These are phyloP conservation scores for Microchirus variegatus DNA, from an alignment of 2,797 vertebrate genomes.

Conservation along the genomic window DNA sequence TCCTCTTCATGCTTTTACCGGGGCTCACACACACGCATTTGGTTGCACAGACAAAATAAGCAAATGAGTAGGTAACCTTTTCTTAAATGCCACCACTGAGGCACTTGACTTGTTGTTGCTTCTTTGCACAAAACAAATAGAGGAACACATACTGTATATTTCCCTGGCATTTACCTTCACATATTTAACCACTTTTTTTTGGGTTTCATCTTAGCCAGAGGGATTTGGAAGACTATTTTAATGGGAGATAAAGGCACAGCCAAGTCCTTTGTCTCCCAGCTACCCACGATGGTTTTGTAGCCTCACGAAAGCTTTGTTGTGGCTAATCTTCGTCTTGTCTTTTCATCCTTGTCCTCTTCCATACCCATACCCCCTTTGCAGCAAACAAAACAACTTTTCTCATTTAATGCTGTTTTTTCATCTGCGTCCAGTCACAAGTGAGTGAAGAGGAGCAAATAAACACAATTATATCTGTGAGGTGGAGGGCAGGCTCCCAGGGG, in stretches of 20 bases:
- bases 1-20: slow-evolving; percentile 28
- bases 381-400: slow-evolving; percentile 72
- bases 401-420: slow-evolving; percentile 75
- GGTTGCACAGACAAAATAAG: slow-evolving; percentile 44
- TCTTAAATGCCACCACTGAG: slow-evolving; percentile 57
- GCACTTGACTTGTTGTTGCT: slow-evolving; percentile 47
- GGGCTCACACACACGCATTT: slow-evolving; percentile 2
- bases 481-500: slow-evolving; percentile 45
- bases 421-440: slow-evolving; percentile 61
- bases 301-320: slow-evolving; percentile 64
- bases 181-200: slow-evolving; percentile 56
- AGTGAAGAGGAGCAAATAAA: slow-evolving; percentile 55
- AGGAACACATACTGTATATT: slow-evolving; percentile 23
- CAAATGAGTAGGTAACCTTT: slow-evolving; percentile 65
- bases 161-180: slow-evolving; percentile 31
- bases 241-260: slow-evolving; percentile 61
- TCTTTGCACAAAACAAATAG: slow-evolving; percentile 42
- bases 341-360: slow-evolving; percentile 38
- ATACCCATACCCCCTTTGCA: slow-evolving; percentile 31
- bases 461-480: slow-evolving; percentile 68
- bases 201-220: slow-evolving; percentile 68
- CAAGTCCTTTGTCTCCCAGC: slow-evolving; percentile 64
- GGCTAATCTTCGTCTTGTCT: slow-evolving; percentile 61
- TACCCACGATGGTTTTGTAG: slow-evolving; percentile 59
- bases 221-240: slow-evolving; percentile 67